Base-by-base conservation (phyloP, 1,140 invertebrate genomes). In the Zaprionus camerounensis region DNA sequence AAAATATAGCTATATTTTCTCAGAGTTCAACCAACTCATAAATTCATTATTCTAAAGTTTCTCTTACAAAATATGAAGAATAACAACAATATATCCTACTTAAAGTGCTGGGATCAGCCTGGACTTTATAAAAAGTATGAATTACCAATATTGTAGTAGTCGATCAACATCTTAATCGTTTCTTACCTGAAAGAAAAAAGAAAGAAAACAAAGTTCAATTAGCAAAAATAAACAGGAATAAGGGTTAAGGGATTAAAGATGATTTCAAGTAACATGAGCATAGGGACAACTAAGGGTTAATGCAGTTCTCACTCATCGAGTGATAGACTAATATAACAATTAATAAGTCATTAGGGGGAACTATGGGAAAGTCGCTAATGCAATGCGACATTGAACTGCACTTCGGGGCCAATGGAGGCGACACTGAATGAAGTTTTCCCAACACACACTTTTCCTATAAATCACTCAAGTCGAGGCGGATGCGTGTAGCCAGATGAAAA, bases 401-500 rank as follows among this genome's bases (percentile, higher is more conserved):
- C 41, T 71, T 53, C 36, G 71, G 17, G 57, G 65, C 22, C 58
- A 55, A 58, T n/a, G 5, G 24, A 26, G 24, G 7, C 41, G 41
- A 46, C 6, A 46, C 41, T 36, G 17, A 65, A 7, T 17, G 17
- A 15, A 46, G 41, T 44, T 46, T 88, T 87, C 80, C 83, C 78
- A 81, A 64, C 24, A 83, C 83, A 87, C 78, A 63, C 81, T 82
- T 78, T 68, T 72, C 65, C 70, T 71, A 87, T 87, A 88, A 88
- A 87, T 87, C 83, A 88, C 73, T 64, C 44, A 76, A 78, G 55
- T 59, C 51, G n/a, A 72, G 36, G 55, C 38, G 66, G 67, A 80
- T 78, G 75, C 71, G 61, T 64, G 65, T 73, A 59, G 80, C 61
- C 64, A 78, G 58, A 56, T 64, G 34, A 28, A 59, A 66, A 63